phyloP scores from a whole-genome alignment of 2,888 invertebrate species.

The Agrotis ipsilon region DNA sequence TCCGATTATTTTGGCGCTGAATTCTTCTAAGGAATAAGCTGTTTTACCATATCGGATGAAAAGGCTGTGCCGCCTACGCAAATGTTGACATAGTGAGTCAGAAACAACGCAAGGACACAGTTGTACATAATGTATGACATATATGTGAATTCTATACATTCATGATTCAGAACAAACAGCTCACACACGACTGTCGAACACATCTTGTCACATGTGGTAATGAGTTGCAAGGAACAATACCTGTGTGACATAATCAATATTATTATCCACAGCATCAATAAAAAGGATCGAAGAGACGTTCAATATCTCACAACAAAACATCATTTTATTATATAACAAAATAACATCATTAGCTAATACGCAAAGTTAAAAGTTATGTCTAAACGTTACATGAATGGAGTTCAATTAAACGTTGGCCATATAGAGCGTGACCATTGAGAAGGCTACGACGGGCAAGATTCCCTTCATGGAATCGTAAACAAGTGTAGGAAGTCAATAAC shows the following conservation, averaged over 20 bases:
- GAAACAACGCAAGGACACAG: conserved; percentile 85
- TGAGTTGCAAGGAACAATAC: conserved; percentile 58
- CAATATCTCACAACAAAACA: not conserved
- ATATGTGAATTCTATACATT: conserved; percentile 79
- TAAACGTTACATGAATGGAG: conserved; percentile 41
- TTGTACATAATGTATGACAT: conserved; percentile 73
- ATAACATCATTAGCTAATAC: not conserved
- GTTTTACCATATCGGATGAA: conserved; percentile 77
- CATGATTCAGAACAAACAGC: conserved; percentile 71
- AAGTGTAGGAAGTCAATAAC: conserved; percentile 50
- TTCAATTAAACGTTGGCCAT: conserved; percentile 53
- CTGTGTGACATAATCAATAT: conserved; percentile 13
- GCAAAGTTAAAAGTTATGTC: conserved; percentile 11
- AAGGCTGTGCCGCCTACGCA: conserved; percentile 86
- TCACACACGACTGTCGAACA: conserved; percentile 75
- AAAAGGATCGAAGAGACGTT: not conserved
- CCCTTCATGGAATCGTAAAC: conserved; percentile 68
- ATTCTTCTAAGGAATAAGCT: conserved; percentile 62
- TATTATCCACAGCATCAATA: conserved; percentile 15
- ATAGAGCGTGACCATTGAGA: conserved; percentile 74
- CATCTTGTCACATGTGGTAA: conserved; percentile 55
- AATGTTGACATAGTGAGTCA: conserved; percentile 88
- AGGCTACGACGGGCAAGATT: conserved; percentile 70
- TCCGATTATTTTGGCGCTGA: conserved; percentile 14
- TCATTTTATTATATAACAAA: conserved; percentile 1